phyloP scores from a whole-genome alignment of 2,888 invertebrate species.

The Chloroclystis v-ata region DNA sequence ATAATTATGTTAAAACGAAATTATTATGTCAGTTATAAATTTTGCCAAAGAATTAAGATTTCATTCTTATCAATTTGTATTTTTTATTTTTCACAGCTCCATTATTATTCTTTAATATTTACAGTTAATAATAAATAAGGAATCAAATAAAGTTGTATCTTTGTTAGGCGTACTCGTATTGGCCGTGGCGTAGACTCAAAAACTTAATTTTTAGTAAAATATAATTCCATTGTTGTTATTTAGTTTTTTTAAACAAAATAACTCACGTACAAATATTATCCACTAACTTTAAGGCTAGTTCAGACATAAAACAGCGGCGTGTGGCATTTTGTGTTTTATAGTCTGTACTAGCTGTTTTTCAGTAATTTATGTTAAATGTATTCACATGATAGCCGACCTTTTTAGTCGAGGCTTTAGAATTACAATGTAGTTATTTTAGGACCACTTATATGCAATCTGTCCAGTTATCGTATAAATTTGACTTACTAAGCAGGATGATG shows the following conservation, averaged over 20 bases:
- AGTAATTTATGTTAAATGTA: constrained; percentile 23
- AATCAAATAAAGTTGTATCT: too few species aligned
- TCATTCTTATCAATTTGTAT: too few species aligned
- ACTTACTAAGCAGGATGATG: too few species aligned
- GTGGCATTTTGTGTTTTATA: constrained; percentile 19
- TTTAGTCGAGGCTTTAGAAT: constrained; percentile 12
- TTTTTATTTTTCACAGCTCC: too few species aligned
- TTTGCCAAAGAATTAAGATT: too few species aligned
- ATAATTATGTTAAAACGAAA: neutral
- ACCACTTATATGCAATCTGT: too few species aligned
- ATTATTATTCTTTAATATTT: too few species aligned
- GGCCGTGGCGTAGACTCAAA: too few species aligned
- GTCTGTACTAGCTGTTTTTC: constrained; percentile 19
- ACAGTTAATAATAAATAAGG: too few species aligned
- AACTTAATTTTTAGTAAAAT: neutral
- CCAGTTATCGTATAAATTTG: too few species aligned
- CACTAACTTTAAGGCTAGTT: constrained; percentile 9
- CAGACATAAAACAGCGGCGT: constrained; percentile 17
- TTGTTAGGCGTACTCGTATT: too few species aligned
- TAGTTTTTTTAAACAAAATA: neutral
- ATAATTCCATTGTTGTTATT: neutral
- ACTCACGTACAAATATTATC: constrained; percentile 9
- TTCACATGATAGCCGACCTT: constrained; percentile 10
- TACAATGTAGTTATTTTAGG: constrained; percentile 3
- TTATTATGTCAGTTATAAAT: too few species aligned